Percentiles rank a stretch among this genome's conserved stretches.
phyloP scores from a whole-genome alignment of 2,888 invertebrate genomes.

The Acronicta leporina region DNA sequence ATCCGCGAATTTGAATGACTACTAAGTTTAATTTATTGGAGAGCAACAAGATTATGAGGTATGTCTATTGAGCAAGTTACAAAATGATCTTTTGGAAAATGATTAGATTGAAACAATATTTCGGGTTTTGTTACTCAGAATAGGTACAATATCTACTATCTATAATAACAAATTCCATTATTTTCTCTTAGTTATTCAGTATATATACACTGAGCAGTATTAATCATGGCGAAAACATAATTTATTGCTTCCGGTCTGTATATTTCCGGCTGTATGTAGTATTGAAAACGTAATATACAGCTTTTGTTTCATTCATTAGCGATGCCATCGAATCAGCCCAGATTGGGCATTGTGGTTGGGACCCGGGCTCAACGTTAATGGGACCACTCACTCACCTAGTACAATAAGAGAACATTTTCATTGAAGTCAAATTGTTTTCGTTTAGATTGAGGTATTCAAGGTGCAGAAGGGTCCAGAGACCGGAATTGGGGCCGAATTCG shows the following conservation, averaged over 20 bases:
- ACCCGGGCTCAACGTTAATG: constrained; percentile 30
- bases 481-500: constrained; percentile 73
- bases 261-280: constrained; percentile 8
- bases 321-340: constrained; percentile 41
- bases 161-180: no score
- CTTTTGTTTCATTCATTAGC: constrained; percentile 55
- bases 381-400: constrained; percentile 66
- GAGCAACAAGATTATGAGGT: no score
- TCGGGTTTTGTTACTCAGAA: no score
- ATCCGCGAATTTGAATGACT: no score
- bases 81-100: no score
- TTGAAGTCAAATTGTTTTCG: constrained; percentile 85
- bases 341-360: constrained; percentile 46
- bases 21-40: no score
- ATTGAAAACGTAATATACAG: constrained; percentile 21
- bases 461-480: constrained; percentile 86
- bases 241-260: constrained; percentile 17
- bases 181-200: background rate
- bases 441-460: constrained; percentile 87
- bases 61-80: no score
- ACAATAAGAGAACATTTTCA: constrained; percentile 86
- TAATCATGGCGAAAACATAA: constrained; percentile 16
- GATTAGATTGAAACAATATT: no score
- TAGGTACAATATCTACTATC: no score
- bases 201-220: constrained; percentile 14